Conservation (phyloP, 1,140 invertebrate genomes). For the Drosophila novamexicana region DNA sequence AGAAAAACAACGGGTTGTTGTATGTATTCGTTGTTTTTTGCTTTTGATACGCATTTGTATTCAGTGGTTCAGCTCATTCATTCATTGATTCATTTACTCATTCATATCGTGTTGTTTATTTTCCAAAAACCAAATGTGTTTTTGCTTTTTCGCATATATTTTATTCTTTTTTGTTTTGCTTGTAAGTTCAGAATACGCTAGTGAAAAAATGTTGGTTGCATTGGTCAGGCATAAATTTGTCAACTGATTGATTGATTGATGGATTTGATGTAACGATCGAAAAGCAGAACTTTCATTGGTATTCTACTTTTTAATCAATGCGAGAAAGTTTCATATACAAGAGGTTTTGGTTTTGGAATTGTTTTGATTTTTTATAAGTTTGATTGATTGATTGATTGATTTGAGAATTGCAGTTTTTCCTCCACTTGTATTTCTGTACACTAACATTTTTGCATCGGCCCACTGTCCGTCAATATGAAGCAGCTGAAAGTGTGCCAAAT, state of each 20-base stretch:
- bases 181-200: slow-evolving; percentile 3
- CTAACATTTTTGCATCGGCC: slow-evolving; percentile 52
- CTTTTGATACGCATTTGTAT: slow-evolving; percentile 35
- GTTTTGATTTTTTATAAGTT: too few species aligned
- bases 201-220: slow-evolving; percentile 20
- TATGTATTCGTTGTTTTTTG: slow-evolving; percentile 4
- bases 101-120: slow-evolving; percentile 64
- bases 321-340: too few species aligned
- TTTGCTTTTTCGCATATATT: slow-evolving; percentile 19
- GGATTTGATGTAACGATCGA: too few species aligned
- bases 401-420: background rate
- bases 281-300: too few species aligned
- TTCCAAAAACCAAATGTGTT: slow-evolving; percentile 48
- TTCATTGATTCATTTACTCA: slow-evolving; percentile 74
- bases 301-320: too few species aligned
- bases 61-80: slow-evolving; percentile 34
- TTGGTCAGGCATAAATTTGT: too few species aligned
- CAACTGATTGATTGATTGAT: too few species aligned
- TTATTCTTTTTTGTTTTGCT: slow-evolving; percentile 30
- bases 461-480: slow-evolving; percentile 42
- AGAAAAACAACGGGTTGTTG: slow-evolving; percentile 4
- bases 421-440: background rate
- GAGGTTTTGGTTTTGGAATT: too few species aligned
- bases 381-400: too few species aligned
- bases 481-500: slow-evolving; percentile 78